A percentile compares a stretch with the other conserved stretches of the same genome.
Conservation (phyloP, 2,888 invertebrate genomes). For the Epiperipatus broadwayi region DNA sequence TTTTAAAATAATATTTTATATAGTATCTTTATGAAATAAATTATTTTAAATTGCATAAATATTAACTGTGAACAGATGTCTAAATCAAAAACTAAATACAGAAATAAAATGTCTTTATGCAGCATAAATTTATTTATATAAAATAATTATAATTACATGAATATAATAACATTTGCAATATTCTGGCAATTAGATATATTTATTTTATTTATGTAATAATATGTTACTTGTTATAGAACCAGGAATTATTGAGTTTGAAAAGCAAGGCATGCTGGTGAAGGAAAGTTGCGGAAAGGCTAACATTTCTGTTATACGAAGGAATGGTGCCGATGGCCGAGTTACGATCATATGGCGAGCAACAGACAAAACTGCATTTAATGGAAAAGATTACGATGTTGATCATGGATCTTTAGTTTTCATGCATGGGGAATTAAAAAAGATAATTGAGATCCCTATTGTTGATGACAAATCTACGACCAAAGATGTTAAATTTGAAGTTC, state of each 20-base stretch:
- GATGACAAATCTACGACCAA: constrained; percentile 39
- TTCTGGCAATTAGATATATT: too few relatives aligned
- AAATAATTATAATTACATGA: too few relatives aligned
- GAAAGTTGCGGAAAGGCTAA: constrained; percentile 35
- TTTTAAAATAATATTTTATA: too few relatives aligned
- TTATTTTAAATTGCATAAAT: too few relatives aligned
- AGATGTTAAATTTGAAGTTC: constrained; percentile 40
- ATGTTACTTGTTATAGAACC: constrained; percentile 35
- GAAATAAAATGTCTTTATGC: too few relatives aligned
- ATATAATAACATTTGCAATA: too few relatives aligned
- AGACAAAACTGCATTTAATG: constrained; percentile 37
- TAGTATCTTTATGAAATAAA: too few relatives aligned
- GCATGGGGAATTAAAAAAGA: constrained; percentile 32
- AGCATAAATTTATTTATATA: too few relatives aligned
- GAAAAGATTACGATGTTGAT: constrained; percentile 36
- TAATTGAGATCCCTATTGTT: constrained; percentile 35
- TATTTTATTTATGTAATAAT: too few relatives aligned
- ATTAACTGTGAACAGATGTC: too few relatives aligned
- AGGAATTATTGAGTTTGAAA: constrained; percentile 35
- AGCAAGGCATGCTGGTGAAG: constrained; percentile 37
- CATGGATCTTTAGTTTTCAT: constrained; percentile 32
- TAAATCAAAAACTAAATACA: too few relatives aligned
- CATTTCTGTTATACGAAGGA: constrained; percentile 32
- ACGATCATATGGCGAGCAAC: constrained; percentile 36
- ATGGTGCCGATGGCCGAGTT: constrained; percentile 37